phyloP scores from a whole-genome alignment of 2,888 invertebrate genomes.

The Apamea monoglypha region DNA sequence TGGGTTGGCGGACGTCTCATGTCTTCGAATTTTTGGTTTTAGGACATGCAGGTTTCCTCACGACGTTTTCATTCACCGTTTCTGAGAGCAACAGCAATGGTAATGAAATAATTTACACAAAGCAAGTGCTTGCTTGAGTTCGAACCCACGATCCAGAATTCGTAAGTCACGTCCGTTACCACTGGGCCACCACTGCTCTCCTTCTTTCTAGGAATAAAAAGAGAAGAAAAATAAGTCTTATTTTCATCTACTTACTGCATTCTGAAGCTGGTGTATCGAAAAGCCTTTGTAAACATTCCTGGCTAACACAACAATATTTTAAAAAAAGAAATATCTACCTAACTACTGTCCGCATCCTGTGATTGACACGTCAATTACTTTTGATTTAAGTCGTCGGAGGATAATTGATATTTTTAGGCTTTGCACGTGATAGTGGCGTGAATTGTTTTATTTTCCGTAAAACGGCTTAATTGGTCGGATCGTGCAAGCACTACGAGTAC shows the following conservation, averaged over 20 bases:
- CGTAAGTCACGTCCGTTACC: too few relatives aligned
- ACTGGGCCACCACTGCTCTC: too few relatives aligned
- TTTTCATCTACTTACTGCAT: not conserved
- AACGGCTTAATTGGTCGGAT: slow-evolving; percentile 25
- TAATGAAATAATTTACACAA: too few relatives aligned
- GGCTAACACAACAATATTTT: not conserved
- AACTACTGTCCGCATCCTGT: slow-evolving; percentile 1
- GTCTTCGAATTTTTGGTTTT: too few relatives aligned
- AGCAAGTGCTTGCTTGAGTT: too few relatives aligned
- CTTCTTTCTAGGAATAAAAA: not conserved
- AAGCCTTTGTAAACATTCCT: not conserved
- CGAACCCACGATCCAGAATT: too few relatives aligned
- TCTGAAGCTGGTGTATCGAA: not conserved
- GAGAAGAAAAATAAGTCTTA: not conserved
- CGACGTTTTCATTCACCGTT: too few relatives aligned
- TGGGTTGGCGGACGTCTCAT: too few relatives aligned
- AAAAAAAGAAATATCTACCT: not conserved
- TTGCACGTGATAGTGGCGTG: not conserved
- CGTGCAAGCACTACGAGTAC: not conserved
- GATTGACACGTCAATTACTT: slow-evolving; percentile 32
- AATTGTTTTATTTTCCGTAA: slow-evolving; percentile 32
- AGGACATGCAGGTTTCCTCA: too few relatives aligned
- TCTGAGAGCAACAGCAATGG: too few relatives aligned
- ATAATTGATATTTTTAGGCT: slow-evolving; percentile 37
- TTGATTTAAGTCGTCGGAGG: slow-evolving; percentile 38